Conservation (phyloP, 92 coral and sea anemone species). For the Metridium senile region DNA sequence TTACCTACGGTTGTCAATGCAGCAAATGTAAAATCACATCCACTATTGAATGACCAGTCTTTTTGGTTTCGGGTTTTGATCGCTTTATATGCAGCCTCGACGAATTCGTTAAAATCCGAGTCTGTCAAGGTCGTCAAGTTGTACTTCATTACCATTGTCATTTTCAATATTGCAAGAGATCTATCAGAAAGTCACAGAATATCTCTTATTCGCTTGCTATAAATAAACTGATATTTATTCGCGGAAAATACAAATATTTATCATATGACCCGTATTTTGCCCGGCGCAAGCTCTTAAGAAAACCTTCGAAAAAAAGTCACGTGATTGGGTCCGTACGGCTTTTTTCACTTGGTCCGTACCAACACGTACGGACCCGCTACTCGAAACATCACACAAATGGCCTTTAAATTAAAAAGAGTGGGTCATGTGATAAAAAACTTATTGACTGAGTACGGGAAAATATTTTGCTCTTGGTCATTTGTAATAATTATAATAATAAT, state of each 20-base stretch:
- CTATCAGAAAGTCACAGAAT: background rate
- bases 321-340: too few species aligned
- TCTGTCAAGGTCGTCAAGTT: constrained; percentile 38
- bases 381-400: too few species aligned
- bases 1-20: constrained; percentile 41
- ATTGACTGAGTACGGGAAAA: too few species aligned
- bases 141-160: background rate
- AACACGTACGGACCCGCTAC: too few species aligned
- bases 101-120: constrained; percentile 23
- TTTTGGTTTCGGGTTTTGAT: background rate
- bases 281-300: too few species aligned
- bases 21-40: constrained; percentile 23
- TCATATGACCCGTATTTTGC: too few species aligned
- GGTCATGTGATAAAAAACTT: too few species aligned
- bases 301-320: too few species aligned
- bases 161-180: constrained; percentile 1
- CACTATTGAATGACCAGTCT: constrained; percentile 43
- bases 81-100: constrained; percentile 8
- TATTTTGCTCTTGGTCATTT: too few species aligned
- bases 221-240: background rate
- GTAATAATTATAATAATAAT: too few species aligned
- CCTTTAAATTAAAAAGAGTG: too few species aligned
- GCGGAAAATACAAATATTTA: background rate
- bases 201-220: background rate
- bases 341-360: too few species aligned